These are phyloP conservation scores for Oscheius sp. DNA, from an alignment of 2,888 invertebrate species.

Conservation along the genomic window DNA sequence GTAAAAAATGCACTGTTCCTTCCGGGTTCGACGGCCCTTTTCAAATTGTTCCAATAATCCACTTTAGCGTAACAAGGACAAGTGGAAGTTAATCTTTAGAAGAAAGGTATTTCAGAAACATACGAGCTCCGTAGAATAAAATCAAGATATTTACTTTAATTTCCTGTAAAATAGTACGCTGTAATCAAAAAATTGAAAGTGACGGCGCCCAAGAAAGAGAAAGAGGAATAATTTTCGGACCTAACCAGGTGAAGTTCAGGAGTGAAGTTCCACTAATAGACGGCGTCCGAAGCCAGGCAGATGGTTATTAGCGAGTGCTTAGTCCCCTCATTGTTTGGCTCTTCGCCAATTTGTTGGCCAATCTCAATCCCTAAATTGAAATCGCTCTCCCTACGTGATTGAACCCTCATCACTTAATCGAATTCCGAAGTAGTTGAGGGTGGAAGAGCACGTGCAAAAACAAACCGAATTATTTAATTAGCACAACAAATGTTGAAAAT, in stretches of 20 bases:
- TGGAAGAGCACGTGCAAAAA: not conserved
- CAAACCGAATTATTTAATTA: slow-evolving; percentile 5
- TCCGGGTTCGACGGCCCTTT: not conserved
- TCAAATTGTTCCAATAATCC: slow-evolving; percentile 23
- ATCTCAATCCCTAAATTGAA: slow-evolving; percentile 22
- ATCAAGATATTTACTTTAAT: not conserved
- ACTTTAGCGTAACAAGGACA: slow-evolving; percentile 11
- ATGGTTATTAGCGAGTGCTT: slow-evolving; percentile 31
- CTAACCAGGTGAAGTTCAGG: not conserved
- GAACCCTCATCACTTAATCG: slow-evolving; percentile 6
- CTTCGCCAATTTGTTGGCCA: slow-evolving; percentile 27
- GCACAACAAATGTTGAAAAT: not conserved
- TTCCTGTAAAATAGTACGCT: not conserved
- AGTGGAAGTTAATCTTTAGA: not conserved
- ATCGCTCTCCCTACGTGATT: slow-evolving; percentile 23
- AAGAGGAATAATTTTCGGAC: not conserved
- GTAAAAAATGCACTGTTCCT: slow-evolving; percentile 5
- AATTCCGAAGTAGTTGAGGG: not conserved
- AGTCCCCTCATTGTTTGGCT: slow-evolving; percentile 28
- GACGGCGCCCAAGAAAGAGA: not conserved
- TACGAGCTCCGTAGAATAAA: not conserved
- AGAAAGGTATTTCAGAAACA: no score
- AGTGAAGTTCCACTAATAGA: not conserved
- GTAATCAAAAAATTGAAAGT: not conserved
- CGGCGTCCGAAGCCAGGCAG: slow-evolving; percentile 24